Percentiles rank a stretch among this genome's conserved stretches.
Conservation (phyloP, 2,888 invertebrate genomes). For the Xanthorhoe designata region DNA sequence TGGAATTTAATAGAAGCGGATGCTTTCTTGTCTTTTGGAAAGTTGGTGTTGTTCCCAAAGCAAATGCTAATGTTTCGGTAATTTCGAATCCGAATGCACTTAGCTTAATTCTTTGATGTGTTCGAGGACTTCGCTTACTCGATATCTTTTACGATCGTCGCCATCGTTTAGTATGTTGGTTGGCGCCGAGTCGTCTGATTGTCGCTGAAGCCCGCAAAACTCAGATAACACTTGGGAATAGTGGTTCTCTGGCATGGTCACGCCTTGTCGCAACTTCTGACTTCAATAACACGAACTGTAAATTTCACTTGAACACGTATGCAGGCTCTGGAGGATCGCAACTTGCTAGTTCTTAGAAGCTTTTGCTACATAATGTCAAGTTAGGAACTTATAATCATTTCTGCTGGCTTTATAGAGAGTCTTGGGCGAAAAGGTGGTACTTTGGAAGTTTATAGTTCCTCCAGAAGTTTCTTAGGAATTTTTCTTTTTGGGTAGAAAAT, state of each 20-base stretch:
- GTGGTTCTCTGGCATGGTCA: constrained; percentile 50
- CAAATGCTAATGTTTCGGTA: constrained; percentile 21
- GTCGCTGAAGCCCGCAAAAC: constrained; percentile 38
- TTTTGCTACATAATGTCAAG: constrained; percentile 22
- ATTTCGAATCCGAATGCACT: constrained; percentile 50
- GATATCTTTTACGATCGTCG: constrained; percentile 63
- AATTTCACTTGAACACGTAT: constrained; percentile 30
- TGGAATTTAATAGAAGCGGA: constrained; percentile 10
- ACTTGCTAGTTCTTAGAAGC: constrained; percentile 21
- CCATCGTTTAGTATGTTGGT: constrained; percentile 56
- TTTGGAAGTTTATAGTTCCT: background rate
- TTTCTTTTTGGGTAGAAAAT: background rate
- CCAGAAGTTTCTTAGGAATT: background rate
- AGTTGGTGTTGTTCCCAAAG: constrained; percentile 7
- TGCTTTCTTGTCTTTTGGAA: constrained; percentile 8
- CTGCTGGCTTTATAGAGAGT: background rate
- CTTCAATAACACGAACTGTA: constrained; percentile 28
- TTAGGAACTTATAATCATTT: constrained; percentile 4
- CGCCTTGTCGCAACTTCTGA: constrained; percentile 44
- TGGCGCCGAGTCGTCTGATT: constrained; percentile 68
- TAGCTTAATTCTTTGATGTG: constrained; percentile 49
- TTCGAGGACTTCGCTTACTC: constrained; percentile 50
- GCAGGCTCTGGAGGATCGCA: constrained; percentile 34
- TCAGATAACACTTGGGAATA: constrained; percentile 49
- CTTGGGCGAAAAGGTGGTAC: constrained; percentile 10